Conservation (phyloP, 2,888 invertebrate genomes). For the Eumerus sabulonum region DNA sequence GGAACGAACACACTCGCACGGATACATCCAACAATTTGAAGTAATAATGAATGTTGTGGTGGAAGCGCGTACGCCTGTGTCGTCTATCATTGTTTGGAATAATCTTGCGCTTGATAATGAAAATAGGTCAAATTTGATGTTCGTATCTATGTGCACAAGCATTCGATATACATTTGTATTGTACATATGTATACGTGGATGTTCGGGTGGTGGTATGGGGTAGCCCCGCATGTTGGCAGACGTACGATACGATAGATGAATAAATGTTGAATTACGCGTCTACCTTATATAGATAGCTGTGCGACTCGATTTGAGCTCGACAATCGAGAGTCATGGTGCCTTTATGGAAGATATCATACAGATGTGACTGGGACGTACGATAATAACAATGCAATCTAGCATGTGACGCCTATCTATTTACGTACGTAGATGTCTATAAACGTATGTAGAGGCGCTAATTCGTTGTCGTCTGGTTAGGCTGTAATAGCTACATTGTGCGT, state of each 20-base stretch:
- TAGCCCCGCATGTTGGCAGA: constrained; percentile 46
- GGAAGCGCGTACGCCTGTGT: not conserved
- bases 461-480: constrained; percentile 21
- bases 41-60: constrained; percentile 26
- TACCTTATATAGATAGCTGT: constrained; percentile 11
- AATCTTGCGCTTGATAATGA: constrained; percentile 79
- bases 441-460: constrained; percentile 3
- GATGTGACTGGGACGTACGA: constrained; percentile 37
- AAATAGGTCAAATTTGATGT: constrained; percentile 79
- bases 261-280: constrained; percentile 32
- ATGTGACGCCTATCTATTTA: not conserved
- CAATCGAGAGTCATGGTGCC: constrained; percentile 13
- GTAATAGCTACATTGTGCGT: constrained; percentile 19
- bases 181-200: not conserved
- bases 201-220: constrained; percentile 20
- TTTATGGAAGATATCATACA: constrained; percentile 6
- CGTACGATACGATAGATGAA: constrained; percentile 22
- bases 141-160: constrained; percentile 42
- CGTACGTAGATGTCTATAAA: too few species aligned
- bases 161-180: too few species aligned
- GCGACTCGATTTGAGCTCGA: constrained; percentile 4
- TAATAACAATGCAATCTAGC: constrained; percentile 36
- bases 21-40: constrained; percentile 33
- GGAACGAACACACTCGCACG: not conserved
- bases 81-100: constrained; percentile 77